Base-by-base conservation (phyloP, 1,140 invertebrate genomes). In the Ceratina australensis region DNA sequence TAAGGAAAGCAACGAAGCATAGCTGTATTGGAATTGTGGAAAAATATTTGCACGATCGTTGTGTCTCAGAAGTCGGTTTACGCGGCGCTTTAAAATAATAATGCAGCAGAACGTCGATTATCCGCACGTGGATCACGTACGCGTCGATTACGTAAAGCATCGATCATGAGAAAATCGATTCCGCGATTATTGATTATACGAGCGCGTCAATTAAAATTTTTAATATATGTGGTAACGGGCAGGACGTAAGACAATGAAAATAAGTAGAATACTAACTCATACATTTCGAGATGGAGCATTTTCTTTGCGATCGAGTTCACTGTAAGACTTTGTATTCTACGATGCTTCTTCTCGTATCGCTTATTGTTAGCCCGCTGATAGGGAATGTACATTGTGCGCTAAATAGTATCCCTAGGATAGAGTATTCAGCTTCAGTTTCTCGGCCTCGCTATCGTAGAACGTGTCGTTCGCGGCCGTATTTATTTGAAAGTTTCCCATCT, bases 401-500 rank as follows among this genome's bases (percentile, higher is more conserved):
- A 57, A n/a, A n/a, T 57, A 57, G 54, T 57, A 22, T 57, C 1
- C 20, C 1, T 20, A 57, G n/a, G 54, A 22, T 18, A 18, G 47
- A 50, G 75, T 22, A 75, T 64, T 71, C 24, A 63, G 47, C 61
- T 12, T 42, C 5, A 59, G 56, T 60, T 22, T 15, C 72, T 49
- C n/a, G 50, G 28, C 8, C n/a, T 15, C 47, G 60, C 63, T 74
- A 76, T 75, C 66, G 20, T 10, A 15, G 52, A 33, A 28, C 24
- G 20, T 42, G 54, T 67, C 49, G 47, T 1, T 16, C 47, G 15
- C 12, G 22, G 59, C 22, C 26, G 13, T 80, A 80, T 80, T 80
- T 77, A 80, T 80, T 80, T 71, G 65, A 13, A 69, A 61, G 65
- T 69, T 64, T 76, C 59, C 50, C 72, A 60, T 78, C 71, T 60